A percentile compares a stretch with the other conserved stretches of the same genome.
These are phyloP conservation scores for Coenobita brevimanus DNA, from an alignment of 1,140 invertebrate species.

Conservation along the genomic window DNA sequence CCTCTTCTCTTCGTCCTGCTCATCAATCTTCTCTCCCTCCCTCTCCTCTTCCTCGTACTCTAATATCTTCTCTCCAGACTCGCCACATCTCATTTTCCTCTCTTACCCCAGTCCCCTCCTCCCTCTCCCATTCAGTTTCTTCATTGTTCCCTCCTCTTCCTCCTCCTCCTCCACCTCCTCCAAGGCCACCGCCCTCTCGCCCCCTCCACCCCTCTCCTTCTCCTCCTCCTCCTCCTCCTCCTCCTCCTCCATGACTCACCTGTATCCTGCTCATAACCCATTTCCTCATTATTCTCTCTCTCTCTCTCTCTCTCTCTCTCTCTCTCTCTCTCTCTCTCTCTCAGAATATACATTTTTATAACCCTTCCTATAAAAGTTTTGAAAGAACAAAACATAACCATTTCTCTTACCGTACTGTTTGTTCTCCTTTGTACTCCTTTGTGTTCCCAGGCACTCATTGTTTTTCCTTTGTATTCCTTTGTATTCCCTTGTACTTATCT, in stretches of 20 bases:
- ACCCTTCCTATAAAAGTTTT: too few species aligned
- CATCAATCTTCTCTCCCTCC: not conserved
- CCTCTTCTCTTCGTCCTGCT: not conserved
- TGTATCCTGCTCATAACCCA: not conserved
- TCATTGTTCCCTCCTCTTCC: not conserved
- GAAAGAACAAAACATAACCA: too few species aligned
- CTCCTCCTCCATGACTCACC: not conserved
- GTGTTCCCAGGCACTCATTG: too few species aligned
- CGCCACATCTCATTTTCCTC: not conserved
- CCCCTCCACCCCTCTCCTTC: not conserved
- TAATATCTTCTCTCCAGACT: not conserved
- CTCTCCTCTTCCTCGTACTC: not conserved
- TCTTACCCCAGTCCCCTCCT: not conserved
- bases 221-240: not conserved
- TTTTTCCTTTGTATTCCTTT: too few species aligned
- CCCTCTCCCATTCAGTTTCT: not conserved
- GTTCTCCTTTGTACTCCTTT: too few species aligned
- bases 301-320: not conserved
- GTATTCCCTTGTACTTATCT: too few species aligned
- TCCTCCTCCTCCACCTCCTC: not conserved
- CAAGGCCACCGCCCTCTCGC: not conserved
- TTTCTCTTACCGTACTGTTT: too few species aligned
- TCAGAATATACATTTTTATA: not conserved
- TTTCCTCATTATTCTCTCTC: not conserved
- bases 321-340: conserved; percentile 9